Evolutionary conservation across 2,113 vertebrate species (phyloP).

Genomic region (Eolophus roseicapilla): DNA sequence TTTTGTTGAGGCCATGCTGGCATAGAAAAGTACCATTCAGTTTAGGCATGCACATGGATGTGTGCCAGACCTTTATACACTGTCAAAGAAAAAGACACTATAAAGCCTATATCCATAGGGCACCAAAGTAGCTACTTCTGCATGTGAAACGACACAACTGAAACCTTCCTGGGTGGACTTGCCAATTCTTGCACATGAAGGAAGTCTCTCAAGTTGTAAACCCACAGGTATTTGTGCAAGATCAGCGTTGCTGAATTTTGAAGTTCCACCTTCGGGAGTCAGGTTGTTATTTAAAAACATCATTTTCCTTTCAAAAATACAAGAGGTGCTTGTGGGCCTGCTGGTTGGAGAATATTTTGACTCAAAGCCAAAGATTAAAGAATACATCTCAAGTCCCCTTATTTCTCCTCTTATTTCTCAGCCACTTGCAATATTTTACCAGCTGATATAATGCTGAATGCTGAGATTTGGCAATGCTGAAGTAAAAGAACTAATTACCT

Average conservation of each 20-base stretch:
- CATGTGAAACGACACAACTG: background rate
- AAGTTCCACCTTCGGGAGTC: background rate
- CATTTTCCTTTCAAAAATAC: background rate
- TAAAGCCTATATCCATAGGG: background rate
- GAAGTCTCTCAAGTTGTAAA: background rate
- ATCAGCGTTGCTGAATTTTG: background rate
- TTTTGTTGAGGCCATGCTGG: slow-evolving; percentile 23
- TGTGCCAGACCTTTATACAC: slow-evolving; percentile 2
- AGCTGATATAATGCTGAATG: background rate
- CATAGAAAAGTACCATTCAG: slow-evolving; percentile 6
- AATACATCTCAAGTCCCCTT: background rate
- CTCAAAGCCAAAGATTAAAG: background rate
- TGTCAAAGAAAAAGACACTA: background rate
- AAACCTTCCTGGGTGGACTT: background rate
- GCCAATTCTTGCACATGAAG: background rate
- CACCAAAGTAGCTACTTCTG: background rate
- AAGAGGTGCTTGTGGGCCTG: background rate
- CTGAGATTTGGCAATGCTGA: slow-evolving; percentile 1
- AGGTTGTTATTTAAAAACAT: background rate
- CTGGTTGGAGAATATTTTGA: background rate
- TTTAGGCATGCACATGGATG: background rate
- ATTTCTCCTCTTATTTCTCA: background rate
- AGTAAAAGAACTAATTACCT: slow-evolving; percentile 38
- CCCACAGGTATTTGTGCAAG: background rate
- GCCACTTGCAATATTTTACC: background rate